Evolutionary conservation across 2,113 vertebrate species (phyloP).

Genomic region (Serinus canaria): DNA sequence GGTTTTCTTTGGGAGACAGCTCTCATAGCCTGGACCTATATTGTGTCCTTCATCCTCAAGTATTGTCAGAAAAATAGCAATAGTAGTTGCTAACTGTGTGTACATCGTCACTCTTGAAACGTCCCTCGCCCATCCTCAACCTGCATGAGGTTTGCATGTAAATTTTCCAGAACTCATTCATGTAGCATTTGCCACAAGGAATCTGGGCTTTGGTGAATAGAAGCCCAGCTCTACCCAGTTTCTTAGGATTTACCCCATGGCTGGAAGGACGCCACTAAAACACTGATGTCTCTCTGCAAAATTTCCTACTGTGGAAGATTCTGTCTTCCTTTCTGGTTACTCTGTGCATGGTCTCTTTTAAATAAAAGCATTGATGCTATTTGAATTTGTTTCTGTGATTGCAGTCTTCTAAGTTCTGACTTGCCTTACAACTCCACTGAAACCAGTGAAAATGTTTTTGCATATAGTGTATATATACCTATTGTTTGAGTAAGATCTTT

Average conservation of each 20-base stretch:
- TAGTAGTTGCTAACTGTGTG: background rate
- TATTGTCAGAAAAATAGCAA: background rate
- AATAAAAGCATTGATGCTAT: background rate
- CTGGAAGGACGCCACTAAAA: background rate
- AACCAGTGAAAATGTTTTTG: background rate
- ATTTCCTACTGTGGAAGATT: background rate
- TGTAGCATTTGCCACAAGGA: background rate
- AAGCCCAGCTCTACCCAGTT: background rate
- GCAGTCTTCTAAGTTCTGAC: background rate
- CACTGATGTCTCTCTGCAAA: background rate
- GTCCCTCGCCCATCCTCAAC: fast-evolving
- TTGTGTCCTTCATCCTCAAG: background rate
- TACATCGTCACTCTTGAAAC: background rate
- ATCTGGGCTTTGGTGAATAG: background rate
- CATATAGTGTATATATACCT: background rate
- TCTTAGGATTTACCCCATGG: background rate
- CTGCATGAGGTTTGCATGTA: background rate
- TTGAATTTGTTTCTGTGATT: background rate
- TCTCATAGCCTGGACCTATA: background rate
- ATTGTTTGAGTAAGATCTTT: background rate
- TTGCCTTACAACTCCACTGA: background rate
- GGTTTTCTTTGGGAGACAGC: background rate
- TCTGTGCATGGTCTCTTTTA: background rate
- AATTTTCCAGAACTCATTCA: background rate
- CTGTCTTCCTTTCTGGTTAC: background rate